Percentiles rank a stretch among this genome's conserved stretches.
These are phyloP conservation scores for Drosophila recens DNA, from an alignment of 2,888 invertebrate species.

Conservation along the genomic window DNA sequence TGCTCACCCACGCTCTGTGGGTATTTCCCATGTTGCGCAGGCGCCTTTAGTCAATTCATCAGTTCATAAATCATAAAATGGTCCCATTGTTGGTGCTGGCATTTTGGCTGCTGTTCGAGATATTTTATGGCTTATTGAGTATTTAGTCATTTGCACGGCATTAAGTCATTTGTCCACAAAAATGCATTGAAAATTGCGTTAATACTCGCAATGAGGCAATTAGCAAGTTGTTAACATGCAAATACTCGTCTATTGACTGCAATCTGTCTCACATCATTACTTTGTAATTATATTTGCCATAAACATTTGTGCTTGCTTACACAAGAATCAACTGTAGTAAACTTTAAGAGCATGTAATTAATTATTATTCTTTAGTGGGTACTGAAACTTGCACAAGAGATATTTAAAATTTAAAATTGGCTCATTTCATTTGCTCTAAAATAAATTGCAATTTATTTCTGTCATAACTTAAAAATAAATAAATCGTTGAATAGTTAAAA, in stretches of 20 bases:
- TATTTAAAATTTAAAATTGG: not conserved
- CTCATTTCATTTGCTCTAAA: not conserved
- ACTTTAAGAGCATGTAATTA: not conserved
- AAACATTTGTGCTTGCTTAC: slow-evolving; percentile 4
- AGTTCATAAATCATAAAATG: slow-evolving; percentile 74
- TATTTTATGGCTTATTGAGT: slow-evolving; percentile 54
- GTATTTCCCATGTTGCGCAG: slow-evolving; percentile 61
- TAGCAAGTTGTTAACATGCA: slow-evolving; percentile 25
- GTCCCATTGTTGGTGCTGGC: slow-evolving; percentile 32
- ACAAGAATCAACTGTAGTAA: not conserved
- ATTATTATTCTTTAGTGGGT: not conserved
- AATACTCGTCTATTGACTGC: not conserved
- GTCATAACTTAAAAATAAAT: not conserved
- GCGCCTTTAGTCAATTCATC: slow-evolving; percentile 51
- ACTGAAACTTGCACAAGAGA: not conserved
- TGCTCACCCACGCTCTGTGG: slow-evolving; percentile 50
- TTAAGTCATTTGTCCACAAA: slow-evolving; percentile 49
- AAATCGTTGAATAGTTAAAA: not conserved
- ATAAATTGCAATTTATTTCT: not conserved
- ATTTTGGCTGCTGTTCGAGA: slow-evolving; percentile 54
- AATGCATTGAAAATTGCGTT: slow-evolving; percentile 39
- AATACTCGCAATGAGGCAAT: slow-evolving; percentile 27
- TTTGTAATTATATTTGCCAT: slow-evolving; percentile 3
- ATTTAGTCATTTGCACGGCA: slow-evolving; percentile 64
- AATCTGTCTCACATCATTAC: slow-evolving; percentile 3